phyloP scores from a whole-genome alignment of 1,140 invertebrate genomes.

The Pseudomyrmex flavicornis region DNA sequence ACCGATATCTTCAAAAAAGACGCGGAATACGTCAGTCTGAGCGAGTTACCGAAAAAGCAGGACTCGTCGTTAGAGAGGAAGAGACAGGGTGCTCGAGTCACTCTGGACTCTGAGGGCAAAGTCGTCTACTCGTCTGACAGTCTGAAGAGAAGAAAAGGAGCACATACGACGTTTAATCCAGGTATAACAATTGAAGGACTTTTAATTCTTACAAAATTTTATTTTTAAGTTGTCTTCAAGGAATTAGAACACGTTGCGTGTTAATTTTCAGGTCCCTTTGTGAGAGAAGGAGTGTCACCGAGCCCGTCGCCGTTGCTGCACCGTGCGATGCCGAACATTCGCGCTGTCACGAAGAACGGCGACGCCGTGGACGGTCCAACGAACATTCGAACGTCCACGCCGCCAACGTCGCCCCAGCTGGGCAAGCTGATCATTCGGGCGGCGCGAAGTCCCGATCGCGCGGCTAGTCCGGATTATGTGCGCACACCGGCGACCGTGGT shows the following conservation, averaged over 20 bases:
- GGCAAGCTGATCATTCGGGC: constrained; percentile 89
- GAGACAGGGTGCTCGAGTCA: constrained; percentile 92
- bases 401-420: constrained; percentile 71
- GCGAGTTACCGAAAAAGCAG: constrained; percentile 88
- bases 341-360: constrained; percentile 79
- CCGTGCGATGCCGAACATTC: constrained; percentile 80
- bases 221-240: too few species aligned
- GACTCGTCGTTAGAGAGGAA: constrained; percentile 85
- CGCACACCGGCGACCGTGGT: constrained; percentile 87
- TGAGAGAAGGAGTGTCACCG: constrained; percentile 81
- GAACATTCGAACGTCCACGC: constrained; percentile 67
- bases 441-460: constrained; percentile 85
- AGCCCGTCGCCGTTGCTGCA: constrained; percentile 83
- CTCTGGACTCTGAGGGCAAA: constrained; percentile 94
- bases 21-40: constrained; percentile 92
- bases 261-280: constrained; percentile 79
- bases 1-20: constrained; percentile 84
- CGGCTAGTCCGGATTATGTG: constrained; percentile 87
- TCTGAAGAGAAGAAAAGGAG: constrained; percentile 91
- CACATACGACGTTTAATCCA: constrained; percentile 93
- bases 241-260: neutral
- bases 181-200: constrained; percentile 82
- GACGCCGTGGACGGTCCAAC: constrained; percentile 82
- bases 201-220: too few species aligned
- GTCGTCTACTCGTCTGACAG: constrained; percentile 96